phyloP scores from a whole-genome alignment of 2,113 vertebrate genomes.

The Phyllostomus discolor region DNA sequence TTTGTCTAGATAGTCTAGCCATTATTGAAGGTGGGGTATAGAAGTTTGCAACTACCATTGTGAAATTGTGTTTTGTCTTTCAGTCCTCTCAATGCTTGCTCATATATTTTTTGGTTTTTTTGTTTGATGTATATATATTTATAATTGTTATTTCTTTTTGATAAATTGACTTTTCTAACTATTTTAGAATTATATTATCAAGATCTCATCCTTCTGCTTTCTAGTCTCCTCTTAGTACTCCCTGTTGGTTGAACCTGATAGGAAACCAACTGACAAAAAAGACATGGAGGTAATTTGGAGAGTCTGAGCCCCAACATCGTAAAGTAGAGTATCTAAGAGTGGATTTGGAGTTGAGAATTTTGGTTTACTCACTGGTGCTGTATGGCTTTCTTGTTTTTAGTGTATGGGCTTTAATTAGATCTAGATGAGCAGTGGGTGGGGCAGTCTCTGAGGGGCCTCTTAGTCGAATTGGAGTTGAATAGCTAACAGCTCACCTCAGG shows the following conservation, averaged over 20 bases:
- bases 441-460: neutral
- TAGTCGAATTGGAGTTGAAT: neutral
- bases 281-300: neutral
- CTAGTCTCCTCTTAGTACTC: neutral
- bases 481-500: neutral
- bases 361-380: neutral
- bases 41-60: neutral
- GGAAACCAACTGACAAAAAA: neutral
- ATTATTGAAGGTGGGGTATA: neutral
- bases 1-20: neutral
- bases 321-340: neutral
- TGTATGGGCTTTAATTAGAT: neutral
- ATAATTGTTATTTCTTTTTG: neutral
- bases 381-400: neutral
- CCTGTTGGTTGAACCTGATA: neutral
- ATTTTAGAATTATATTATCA: neutral
- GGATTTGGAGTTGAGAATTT: neutral
- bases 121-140: neutral
- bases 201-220: neutral
- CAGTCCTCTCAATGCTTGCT: neutral
- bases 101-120: no score
- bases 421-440: neutral
- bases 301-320: neutral
- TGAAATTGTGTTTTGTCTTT: neutral
- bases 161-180: neutral